Evolutionary conservation across 2,113 vertebrate species (phyloP).

Genomic region (Gasterosteus aculeatus): DNA sequence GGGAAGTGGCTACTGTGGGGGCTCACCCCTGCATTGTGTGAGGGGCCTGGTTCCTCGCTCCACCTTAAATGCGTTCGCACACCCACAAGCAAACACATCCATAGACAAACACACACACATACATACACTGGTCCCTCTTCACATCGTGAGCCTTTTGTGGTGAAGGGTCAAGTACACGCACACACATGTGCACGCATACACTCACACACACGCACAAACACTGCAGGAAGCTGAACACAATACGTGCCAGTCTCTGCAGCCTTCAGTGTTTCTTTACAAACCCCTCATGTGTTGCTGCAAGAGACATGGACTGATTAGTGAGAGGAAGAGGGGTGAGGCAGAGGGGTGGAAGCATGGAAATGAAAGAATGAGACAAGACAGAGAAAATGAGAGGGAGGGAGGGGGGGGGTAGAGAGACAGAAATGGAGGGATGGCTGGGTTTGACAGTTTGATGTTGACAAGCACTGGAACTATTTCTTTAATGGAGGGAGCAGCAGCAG

Average conservation of each 20-base stretch:
- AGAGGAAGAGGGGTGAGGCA: constrained; percentile 26
- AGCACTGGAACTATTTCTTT: constrained; percentile 57
- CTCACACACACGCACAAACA: constrained; percentile 43
- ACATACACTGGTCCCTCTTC: constrained; percentile 43
- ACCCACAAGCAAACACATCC: constrained; percentile 16
- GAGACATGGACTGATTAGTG: constrained; percentile 63
- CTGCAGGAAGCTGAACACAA: constrained; percentile 71
- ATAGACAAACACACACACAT: constrained; percentile 7
- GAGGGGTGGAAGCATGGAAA: constrained; percentile 42
- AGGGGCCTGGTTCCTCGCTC: constrained; percentile 72
- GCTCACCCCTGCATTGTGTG: constrained; percentile 74
- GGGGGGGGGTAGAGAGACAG: constrained; percentile 10
- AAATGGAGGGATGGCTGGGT: constrained; percentile 38
- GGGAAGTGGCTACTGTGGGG: constrained; percentile 77
- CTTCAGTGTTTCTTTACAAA: constrained; percentile 69
- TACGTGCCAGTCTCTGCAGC: constrained; percentile 67
- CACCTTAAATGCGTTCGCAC: constrained; percentile 66
- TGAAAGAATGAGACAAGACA: constrained; percentile 50
- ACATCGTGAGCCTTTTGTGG: constrained; percentile 14
- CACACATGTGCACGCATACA: constrained; percentile 20
- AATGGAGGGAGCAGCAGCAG: constrained; percentile 46
- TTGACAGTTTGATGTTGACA: constrained; percentile 65
- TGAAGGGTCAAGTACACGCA: constrained; percentile 15
- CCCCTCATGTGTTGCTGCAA: constrained; percentile 64
- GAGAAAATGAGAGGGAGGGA: constrained; percentile 27